These are phyloP conservation scores for Drosophila kambysellisi DNA, from an alignment of 2,888 invertebrate species.

Conservation along the genomic window DNA sequence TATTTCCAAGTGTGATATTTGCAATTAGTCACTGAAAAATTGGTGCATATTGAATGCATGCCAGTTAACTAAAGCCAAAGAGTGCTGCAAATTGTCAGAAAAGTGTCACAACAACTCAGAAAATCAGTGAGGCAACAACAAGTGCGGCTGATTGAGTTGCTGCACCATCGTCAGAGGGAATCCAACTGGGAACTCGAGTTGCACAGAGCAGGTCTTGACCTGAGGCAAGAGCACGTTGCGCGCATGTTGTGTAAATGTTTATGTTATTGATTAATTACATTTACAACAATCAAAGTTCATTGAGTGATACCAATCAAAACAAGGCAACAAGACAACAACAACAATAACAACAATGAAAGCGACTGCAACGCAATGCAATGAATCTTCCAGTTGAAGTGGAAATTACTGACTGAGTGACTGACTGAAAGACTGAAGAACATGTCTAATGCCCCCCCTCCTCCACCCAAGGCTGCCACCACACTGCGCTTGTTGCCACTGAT, in stretches of 20 bases:
- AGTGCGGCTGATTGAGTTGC: conserved; percentile 66
- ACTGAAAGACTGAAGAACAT: conserved; percentile 63
- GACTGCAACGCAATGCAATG: conserved; percentile 61
- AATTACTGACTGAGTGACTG: conserved; percentile 54
- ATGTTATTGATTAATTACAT: conserved; percentile 80
- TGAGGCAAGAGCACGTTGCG: conserved; percentile 17
- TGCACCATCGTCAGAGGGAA: conserved; percentile 1
- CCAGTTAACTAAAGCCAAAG: background rate
- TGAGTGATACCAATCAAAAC: conserved; percentile 83
- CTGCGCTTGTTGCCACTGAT: conserved; percentile 48
- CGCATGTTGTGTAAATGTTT: conserved; percentile 69
- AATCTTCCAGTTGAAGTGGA: conserved; percentile 63
- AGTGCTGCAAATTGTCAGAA: background rate
- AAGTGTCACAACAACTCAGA: conserved; percentile 7
- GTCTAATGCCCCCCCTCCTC: conserved; percentile 54
- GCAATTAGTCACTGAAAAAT: conserved; percentile 18
- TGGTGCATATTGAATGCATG: conserved; percentile 7
- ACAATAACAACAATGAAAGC: conserved; percentile 15
- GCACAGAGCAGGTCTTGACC: conserved; percentile 6
- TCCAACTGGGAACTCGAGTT: background rate
- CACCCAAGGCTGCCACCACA: background rate
- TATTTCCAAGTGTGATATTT: background rate
- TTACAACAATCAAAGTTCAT: conserved; percentile 78
- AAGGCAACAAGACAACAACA: conserved; percentile 44
- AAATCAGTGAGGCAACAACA: conserved; percentile 33